These are phyloP conservation scores for Orchestes rusci DNA, from an alignment of 2,888 invertebrate genomes.

Conservation along the genomic window DNA sequence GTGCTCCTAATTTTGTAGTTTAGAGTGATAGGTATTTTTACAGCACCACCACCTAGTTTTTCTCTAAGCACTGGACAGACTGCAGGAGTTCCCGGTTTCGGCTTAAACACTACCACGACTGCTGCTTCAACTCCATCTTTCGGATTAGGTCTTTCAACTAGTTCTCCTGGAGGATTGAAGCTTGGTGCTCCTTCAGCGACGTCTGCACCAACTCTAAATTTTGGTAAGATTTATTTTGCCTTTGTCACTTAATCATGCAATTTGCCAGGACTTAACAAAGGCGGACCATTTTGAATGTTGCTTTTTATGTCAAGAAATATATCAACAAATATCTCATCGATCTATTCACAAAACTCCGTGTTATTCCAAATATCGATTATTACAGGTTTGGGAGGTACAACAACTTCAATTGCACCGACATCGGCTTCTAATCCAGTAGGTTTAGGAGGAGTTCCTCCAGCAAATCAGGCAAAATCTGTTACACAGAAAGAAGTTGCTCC, in stretches of 20 bases:
- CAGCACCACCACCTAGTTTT: conserved; percentile 4
- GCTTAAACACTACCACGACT: not conserved
- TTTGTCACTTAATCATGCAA: too few species aligned
- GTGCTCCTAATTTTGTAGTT: too few species aligned
- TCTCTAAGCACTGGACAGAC: too few species aligned
- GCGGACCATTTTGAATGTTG: too few species aligned
- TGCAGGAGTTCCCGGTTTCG: not conserved
- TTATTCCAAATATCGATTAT: too few species aligned
- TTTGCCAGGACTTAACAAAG: too few species aligned
- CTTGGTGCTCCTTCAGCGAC: conserved; percentile 10
- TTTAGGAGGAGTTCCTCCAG: conserved; percentile 64
- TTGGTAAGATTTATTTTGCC: conserved; percentile 19
- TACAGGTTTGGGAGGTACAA: not conserved
- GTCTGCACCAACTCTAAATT: conserved; percentile 18
- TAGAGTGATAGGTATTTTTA: conserved; percentile 1
- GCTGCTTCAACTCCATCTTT: conserved; percentile 1
- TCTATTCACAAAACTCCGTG: too few species aligned
- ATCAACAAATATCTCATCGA: too few species aligned
- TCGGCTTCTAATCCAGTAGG: conserved; percentile 45
- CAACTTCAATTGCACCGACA: conserved; percentile 25
- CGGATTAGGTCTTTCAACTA: conserved; percentile 21
- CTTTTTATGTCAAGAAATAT: too few species aligned
- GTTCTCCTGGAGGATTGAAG: not conserved
- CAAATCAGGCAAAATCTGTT: conserved; percentile 42
- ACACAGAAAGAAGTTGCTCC: conserved; percentile 48